Percentiles rank a stretch among this genome's conserved stretches.
Evolutionary conservation across 2,888 invertebrate genomes (phyloP).

Genomic region (Neocrepidodera transversa): DNA sequence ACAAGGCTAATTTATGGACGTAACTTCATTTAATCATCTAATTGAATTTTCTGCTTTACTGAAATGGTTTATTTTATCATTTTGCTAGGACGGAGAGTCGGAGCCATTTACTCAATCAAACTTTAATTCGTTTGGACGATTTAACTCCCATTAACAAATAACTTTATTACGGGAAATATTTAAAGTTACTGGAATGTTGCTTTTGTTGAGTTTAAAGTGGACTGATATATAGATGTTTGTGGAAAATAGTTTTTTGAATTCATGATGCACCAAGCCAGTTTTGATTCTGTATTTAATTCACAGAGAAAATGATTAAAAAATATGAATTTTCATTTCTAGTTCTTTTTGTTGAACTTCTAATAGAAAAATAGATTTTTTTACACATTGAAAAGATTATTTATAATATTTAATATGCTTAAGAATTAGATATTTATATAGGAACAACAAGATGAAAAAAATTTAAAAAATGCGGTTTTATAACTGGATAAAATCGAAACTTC

Average conservation of each 20-base stretch:
- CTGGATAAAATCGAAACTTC: too few species aligned
- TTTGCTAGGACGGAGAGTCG: slow-evolving; percentile 33
- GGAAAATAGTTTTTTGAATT: slow-evolving; percentile 3
- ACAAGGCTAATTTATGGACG: slow-evolving; percentile 39
- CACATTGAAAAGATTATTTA: too few species aligned
- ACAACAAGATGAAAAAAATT: too few species aligned
- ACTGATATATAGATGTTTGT: slow-evolving; percentile 24
- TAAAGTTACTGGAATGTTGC: slow-evolving; percentile 7
- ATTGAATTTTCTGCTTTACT: slow-evolving; percentile 42
- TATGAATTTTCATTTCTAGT: too few species aligned
- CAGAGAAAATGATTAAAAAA: too few species aligned
- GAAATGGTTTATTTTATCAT: slow-evolving; percentile 41
- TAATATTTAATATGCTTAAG: too few species aligned
- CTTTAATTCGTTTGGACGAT: slow-evolving; percentile 49
- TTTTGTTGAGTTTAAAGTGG: neutral
- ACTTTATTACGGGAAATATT: slow-evolving; percentile 23
- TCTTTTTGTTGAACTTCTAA: too few species aligned
- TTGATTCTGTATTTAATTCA: neutral
- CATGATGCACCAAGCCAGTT: neutral
- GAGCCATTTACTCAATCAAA: slow-evolving; percentile 50
- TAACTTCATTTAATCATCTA: slow-evolving; percentile 45
- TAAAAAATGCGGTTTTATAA: too few species aligned
- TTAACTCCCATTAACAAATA: slow-evolving; percentile 49
- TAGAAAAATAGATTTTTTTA: too few species aligned
- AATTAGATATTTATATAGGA: too few species aligned